Evolutionary conservation across 2,888 invertebrate genomes (phyloP), one percentile per base, ranked within the genome.

Genomic region (Stenchaetothrips biformis): DNA sequence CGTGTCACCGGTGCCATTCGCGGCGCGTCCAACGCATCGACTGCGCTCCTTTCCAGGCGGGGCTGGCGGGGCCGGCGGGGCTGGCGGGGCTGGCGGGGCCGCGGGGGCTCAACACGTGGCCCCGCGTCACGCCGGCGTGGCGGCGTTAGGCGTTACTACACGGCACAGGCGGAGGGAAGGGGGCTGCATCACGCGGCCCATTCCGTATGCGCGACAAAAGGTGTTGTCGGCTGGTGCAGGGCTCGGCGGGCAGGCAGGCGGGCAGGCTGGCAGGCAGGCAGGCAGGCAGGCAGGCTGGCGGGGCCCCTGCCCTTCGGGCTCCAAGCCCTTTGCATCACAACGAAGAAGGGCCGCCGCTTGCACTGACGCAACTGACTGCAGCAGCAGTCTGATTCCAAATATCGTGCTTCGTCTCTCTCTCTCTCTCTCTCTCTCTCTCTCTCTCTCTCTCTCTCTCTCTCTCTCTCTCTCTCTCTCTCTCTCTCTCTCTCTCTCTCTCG

Each of bases 171-270:
- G 59, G 59, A 13, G 59, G 13, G 59, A 7, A 6, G 6, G 53
- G 53, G 53, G 53, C 59, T 13, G 59, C 59, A 18, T 18, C 59
- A 59, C 59, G 13, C 53, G 18, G 16, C 59, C 59, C 59, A 59
- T 59, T 59, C 59, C 59, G 59, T 59, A 59, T 59, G 59, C 59
- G 59, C 59, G 59, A 59, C 59, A 59, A 59, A 59, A 59, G 59
- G 59, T 59, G 59, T 59, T 18, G 37, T 37, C 37, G 37, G 37
- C 37, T 4, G 37, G 37, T 37, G 59, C 16, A 59, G 59, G 13
- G 53, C 59, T 59, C 59, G 59, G 11, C 59, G 13, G 18, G 13
- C 13, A 9, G 53, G 53, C 53, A 13, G 13, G 18, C 13, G 16
- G 13, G 18, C 13, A 13, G 13, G 18, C 0, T 13, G 13, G 18